phyloP scores from a whole-genome alignment of 2,797 vertebrate species.

The Pagetopsis macropterus region DNA sequence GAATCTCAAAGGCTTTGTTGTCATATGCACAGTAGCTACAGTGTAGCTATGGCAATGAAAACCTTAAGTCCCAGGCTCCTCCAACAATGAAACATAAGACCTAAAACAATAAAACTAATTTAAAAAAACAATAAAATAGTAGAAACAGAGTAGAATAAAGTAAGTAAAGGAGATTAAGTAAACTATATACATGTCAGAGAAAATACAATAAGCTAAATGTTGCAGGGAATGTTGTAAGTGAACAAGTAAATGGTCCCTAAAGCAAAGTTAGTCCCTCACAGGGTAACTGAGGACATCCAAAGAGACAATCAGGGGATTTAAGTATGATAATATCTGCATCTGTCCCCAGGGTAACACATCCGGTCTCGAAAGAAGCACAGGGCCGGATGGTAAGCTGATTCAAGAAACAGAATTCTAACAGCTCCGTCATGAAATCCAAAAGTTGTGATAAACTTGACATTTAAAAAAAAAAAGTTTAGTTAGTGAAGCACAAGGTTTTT shows the following conservation, averaged over 20 bases:
- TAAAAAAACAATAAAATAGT: no score
- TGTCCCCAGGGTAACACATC: conserved; percentile 53
- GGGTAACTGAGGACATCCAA: conserved; percentile 52
- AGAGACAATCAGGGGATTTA: conserved; percentile 53
- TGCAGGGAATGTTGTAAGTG: no score
- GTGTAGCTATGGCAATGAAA: no score
- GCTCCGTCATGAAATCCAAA: conserved; percentile 3
- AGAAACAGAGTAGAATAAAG: no score
- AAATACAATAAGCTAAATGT: no score
- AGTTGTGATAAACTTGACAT: not conserved
- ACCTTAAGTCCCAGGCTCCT: no score
- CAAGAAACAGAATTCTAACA: conserved; percentile 14
- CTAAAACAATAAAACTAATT: no score
- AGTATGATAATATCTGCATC: conserved; percentile 49
- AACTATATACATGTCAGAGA: no score
- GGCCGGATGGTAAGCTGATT: conserved; percentile 61
- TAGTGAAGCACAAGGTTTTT: not conserved
- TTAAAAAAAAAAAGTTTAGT: not conserved
- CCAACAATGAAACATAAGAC: no score
- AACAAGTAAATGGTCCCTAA: no score
- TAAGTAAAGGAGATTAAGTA: no score
- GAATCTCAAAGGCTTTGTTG: not conserved
- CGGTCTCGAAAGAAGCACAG: conserved; percentile 21
- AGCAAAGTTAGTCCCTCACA: conserved; percentile 1
- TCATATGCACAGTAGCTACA: no score